phyloP scores from a whole-genome alignment of 2,888 invertebrate genomes.

The Ceriagrion tenellum region DNA sequence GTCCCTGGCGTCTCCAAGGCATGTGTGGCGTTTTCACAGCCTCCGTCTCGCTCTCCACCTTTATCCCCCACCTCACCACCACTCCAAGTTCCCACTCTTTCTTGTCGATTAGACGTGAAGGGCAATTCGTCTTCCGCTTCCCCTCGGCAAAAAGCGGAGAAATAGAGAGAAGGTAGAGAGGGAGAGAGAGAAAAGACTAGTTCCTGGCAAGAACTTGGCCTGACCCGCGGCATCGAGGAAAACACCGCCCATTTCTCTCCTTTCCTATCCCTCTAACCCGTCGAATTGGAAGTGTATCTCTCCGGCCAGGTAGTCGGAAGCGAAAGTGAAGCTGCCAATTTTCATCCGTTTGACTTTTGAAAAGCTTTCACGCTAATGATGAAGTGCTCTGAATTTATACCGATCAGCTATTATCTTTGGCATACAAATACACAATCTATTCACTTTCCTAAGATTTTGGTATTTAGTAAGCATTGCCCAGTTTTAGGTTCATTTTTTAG shows the following conservation, averaged over 20 bases:
- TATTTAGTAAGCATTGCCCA: too few species aligned
- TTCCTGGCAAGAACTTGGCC: background rate
- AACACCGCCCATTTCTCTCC: background rate
- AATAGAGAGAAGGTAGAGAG: too few species aligned
- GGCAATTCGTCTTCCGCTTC: background rate
- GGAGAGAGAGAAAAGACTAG: background rate
- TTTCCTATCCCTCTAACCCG: background rate
- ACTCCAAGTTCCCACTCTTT: background rate
- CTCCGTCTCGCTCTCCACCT: background rate
- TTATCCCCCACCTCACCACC: background rate
- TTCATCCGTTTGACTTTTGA: background rate
- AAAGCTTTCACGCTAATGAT: too few species aligned
- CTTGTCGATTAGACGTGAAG: background rate
- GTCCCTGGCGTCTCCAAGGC: background rate
- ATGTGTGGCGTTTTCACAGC: background rate
- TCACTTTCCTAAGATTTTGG: too few species aligned
- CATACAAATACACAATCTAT: too few species aligned
- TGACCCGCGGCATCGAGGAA: background rate
- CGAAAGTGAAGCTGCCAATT: background rate
- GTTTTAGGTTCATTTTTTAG: too few species aligned
- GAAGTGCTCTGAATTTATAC: too few species aligned
- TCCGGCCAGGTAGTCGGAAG: background rate
- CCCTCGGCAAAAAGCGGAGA: background rate
- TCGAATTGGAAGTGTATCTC: background rate
- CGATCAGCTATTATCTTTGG: too few species aligned